A percentile compares a stretch with the other conserved stretches of the same genome.
Evolutionary conservation across 2,113 vertebrate species (phyloP).

Genomic region (Amblyornis subalaris): DNA sequence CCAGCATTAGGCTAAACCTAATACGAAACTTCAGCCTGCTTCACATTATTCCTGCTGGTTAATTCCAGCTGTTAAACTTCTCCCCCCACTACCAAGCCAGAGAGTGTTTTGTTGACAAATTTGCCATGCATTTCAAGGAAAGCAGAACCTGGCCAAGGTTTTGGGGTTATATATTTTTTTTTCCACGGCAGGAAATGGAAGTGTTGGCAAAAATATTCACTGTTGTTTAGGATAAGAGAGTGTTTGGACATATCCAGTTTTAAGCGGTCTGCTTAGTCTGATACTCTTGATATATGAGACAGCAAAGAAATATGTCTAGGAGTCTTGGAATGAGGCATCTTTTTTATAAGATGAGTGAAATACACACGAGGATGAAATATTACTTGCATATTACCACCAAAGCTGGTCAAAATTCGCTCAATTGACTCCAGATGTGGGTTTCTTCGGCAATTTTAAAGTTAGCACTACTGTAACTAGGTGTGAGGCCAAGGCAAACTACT

Average conservation of each 20-base stretch:
- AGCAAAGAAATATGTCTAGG: constrained; percentile 67
- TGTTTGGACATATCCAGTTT: constrained; percentile 59
- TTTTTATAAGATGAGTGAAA: constrained; percentile 71
- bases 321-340: constrained; percentile 65
- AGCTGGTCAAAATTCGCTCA: constrained; percentile 64
- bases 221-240: constrained; percentile 58
- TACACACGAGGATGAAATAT: constrained; percentile 67
- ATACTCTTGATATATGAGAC: constrained; percentile 72
- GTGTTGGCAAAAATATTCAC: constrained; percentile 42
- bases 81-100: neutral
- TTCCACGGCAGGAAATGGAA: constrained; percentile 61
- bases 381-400: constrained; percentile 67
- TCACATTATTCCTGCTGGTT: constrained; percentile 41
- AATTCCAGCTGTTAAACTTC: constrained; percentile 49
- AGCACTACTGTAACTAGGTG: constrained; percentile 71
- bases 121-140: constrained; percentile 58
- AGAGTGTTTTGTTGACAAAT: constrained; percentile 52
- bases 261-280: constrained; percentile 60
- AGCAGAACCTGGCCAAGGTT: constrained; percentile 26
- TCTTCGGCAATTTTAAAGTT: constrained; percentile 67
- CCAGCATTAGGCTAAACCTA: constrained; percentile 40
- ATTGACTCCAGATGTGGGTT: constrained; percentile 72
- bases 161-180: constrained; percentile 20
- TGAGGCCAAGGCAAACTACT: constrained; percentile 71
- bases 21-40: constrained; percentile 37